Base-by-base conservation (phyloP, 2,113 vertebrate genomes). In the Tenrec ecaudatus region DNA sequence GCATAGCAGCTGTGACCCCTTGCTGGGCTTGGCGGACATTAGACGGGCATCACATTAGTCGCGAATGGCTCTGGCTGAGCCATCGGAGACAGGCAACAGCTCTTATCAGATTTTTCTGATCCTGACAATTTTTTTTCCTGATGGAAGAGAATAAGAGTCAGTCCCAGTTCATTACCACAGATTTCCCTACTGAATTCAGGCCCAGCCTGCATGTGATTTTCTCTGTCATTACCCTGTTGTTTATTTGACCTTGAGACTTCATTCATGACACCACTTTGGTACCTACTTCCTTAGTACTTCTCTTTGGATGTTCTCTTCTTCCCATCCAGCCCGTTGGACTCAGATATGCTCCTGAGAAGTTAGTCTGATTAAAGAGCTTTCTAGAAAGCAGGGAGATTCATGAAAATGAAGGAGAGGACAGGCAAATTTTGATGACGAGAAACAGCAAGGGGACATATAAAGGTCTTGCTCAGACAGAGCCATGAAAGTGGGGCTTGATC, bases 1-100 rank as follows among this genome's bases (percentile, higher is more conserved):
- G 53, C 38, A 85, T 85, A 95, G 75, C n/a, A 91, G 93, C 95
- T 97, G 84, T 87, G 93, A 96, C 91, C 91, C 69, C 85, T 68
- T 92, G 64, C 92, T 71, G 57, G 90, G 92, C 58, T 76, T 68
- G 69, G 79, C 31, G 95, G 92, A 93, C 29, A 60, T 86, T 89
- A 25, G 29, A 86, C 73, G 33, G 93, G 36, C 36, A 73, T 92
- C 60, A 82, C 82, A 47, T 93, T 88, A 83, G 76, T 82, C 29
- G 16, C 77, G 75, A 88, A 43, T 22, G 11, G 19, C 78, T 82
- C 15, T n/a, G 20, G 23, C 90, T 47, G 31, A 80, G 71, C 58
- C 76, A 31, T 43, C 66, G 16, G 0, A 88, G 60, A 82, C 14
- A 33, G 60, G 62, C 14, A 88, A 77, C 73, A 57, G 84, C 47